Evolutionary conservation across 2,888 invertebrate species (phyloP).

Genomic region (Nymphalis urticae): DNA sequence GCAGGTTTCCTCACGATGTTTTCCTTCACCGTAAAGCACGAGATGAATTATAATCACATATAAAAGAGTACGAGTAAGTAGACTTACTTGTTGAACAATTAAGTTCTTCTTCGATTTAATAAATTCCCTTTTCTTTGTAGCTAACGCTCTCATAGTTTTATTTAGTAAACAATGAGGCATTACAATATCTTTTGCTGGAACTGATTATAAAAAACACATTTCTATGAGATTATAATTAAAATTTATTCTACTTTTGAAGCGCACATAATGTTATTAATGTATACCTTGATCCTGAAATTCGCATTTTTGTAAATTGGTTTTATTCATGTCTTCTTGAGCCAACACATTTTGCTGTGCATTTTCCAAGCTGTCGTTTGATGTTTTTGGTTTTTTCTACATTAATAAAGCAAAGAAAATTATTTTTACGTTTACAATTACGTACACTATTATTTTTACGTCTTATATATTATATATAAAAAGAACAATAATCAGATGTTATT

Average conservation of each 20-base stretch:
- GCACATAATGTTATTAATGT: not conserved
- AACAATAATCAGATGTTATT: too few species aligned
- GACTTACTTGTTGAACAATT: conserved; percentile 59
- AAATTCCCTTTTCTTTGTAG: conserved; percentile 68
- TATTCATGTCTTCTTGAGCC: conserved; percentile 35
- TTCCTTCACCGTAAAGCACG: too few species aligned
- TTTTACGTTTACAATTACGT: not conserved
- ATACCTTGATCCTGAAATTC: conserved; percentile 41
- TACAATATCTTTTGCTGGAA: conserved; percentile 53
- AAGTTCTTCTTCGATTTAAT: conserved; percentile 59
- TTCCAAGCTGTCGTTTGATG: conserved; percentile 33
- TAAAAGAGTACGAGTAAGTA: not conserved
- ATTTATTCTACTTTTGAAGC: too few species aligned
- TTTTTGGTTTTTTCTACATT: conserved; percentile 34
- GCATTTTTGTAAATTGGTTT: conserved; percentile 24
- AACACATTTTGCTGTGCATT: conserved; percentile 37
- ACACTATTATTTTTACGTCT: too few species aligned
- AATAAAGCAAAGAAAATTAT: not conserved
- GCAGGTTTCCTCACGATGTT: too few species aligned
- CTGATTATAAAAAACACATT: not conserved
- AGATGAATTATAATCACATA: too few species aligned
- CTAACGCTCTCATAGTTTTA: conserved; percentile 56
- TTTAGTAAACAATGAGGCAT: conserved; percentile 56
- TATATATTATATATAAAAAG: too few species aligned
- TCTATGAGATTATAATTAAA: not conserved